phyloP scores from a whole-genome alignment of 2,113 vertebrate species.

The Plotosus lineatus region DNA sequence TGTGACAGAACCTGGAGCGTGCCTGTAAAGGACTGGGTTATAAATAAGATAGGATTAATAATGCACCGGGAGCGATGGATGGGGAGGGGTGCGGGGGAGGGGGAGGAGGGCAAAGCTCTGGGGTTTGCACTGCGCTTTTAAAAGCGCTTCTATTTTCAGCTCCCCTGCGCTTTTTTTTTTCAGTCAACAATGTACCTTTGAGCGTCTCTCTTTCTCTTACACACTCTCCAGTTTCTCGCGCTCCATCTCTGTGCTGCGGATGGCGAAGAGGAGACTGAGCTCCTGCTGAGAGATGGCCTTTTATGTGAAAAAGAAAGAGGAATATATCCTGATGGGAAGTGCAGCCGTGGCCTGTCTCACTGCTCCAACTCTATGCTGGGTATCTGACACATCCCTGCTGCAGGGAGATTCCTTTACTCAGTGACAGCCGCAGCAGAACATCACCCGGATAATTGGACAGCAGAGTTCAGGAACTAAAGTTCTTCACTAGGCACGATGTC shows the following conservation, averaged over 20 bases:
- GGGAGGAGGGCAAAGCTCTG: not conserved
- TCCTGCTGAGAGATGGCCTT: constrained; percentile 1
- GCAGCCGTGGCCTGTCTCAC: not conserved
- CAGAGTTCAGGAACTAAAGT: constrained; percentile 20
- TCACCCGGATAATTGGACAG: constrained; percentile 19
- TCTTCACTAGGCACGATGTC: not conserved
- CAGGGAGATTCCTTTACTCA: not conserved
- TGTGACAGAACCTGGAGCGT: constrained; percentile 53
- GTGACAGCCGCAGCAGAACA: not conserved
- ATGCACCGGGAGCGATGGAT: constrained; percentile 48
- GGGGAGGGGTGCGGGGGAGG: not conserved
- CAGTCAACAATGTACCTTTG: constrained; percentile 30
- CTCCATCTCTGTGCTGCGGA: not conserved
- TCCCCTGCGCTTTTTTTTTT: constrained; percentile 23
- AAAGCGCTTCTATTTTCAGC: constrained; percentile 57
- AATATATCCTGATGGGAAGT: not conserved
- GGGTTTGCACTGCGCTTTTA: constrained; percentile 47
- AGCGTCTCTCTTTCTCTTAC: constrained; percentile 10
- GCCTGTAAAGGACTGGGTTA: constrained; percentile 56
- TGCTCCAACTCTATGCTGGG: not conserved
- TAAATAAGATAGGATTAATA: constrained; percentile 64
- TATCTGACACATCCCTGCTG: constrained; percentile 17
- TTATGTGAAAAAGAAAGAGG: constrained; percentile 10
- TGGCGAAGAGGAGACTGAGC: not conserved
- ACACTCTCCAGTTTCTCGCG: not conserved